Percentiles rank a stretch among this genome's conserved stretches.
These are phyloP conservation scores for Temnothorax longispinosus DNA, from an alignment of 1,140 invertebrate genomes.

Conservation along the genomic window DNA sequence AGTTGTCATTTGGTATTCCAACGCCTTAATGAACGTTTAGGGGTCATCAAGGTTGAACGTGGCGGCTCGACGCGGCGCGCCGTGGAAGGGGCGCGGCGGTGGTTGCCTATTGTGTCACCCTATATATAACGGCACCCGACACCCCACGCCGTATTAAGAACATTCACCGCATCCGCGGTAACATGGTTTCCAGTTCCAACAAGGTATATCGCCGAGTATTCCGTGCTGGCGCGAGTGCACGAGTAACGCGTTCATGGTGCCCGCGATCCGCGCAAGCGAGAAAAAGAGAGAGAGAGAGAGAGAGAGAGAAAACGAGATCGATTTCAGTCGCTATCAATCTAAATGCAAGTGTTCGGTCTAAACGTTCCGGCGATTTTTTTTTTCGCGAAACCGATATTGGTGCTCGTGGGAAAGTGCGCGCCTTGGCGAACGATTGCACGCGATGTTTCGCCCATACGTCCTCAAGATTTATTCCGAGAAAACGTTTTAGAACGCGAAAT, in stretches of 20 bases:
- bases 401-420: conserved; percentile 50
- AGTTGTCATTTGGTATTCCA: conserved; percentile 40
- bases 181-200: conserved; percentile 83
- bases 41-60: conserved; percentile 82
- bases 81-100: conserved; percentile 71
- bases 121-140: conserved; percentile 82
- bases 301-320: not conserved
- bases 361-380: conserved; percentile 26
- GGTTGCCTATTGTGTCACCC: conserved; percentile 83
- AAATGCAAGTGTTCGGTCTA: conserved; percentile 7
- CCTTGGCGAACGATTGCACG: not conserved
- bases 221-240: conserved; percentile 23
- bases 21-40: conserved; percentile 71
- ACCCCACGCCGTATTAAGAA: conserved; percentile 84
- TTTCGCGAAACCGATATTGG: conserved; percentile 21
- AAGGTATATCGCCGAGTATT: conserved; percentile 80
- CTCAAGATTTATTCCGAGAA: conserved; percentile 7
- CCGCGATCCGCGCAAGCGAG: not conserved
- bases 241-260: conserved; percentile 29
- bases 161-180: conserved; percentile 85
- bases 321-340: conserved; percentile 27
- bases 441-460: not conserved
- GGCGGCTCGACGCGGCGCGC: conserved; percentile 60
- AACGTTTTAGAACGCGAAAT: not conserved
- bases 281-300: not conserved